Evolutionary conservation across 2,888 invertebrate genomes (phyloP), one percentile per base, ranked within the genome.

Genomic region (Drosophila formosana): DNA sequence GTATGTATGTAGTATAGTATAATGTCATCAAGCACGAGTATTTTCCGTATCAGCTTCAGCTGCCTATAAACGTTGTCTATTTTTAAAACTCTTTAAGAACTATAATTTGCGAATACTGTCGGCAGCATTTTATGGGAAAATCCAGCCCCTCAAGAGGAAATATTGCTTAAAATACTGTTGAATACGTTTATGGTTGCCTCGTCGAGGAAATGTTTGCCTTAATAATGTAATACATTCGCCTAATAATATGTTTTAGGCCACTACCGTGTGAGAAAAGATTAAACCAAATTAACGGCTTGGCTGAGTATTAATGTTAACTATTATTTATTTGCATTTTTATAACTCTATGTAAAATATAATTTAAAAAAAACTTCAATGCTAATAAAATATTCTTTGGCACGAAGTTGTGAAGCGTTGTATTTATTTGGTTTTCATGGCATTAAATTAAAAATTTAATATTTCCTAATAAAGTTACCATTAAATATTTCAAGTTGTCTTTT

Each of bases 81-180:
- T 37, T 37, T 37, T 37, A n/a, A 11, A 37, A 37, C 37, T 37
- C 37, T n/a, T n/a, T 37, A 37, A 37, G 37, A 37, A 37, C 37
- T 37, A 37, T 37, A 37, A 37, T 37, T 37, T 37, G 37, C 37
- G 5, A 11, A 34, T 4, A 8, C 8, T 8, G 30, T 8, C 8
- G 30, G 30, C 30, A 30, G 8, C 30, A 11, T 37, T 37, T 37
- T 37, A 37, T 37, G 37, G 37, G 37, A 37, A n/a, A 37, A 37
- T 37, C 5, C 37, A 37, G 37, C 37, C 37, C 37, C 9, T n/a
- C 5, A 37, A 37, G 37, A 11, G 37, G 37, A 37, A 37, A n/a
- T n/a, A n/a, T 11, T n/a, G 4, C n/a, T 37, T 37, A n/a, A n/a
- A 37, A 11, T 4, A n/a, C 1, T 37, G 37, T 11, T 4, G 37